A percentile compares a stretch with the other conserved stretches of the same genome.
These are phyloP conservation scores for Pangasianodon gigas DNA, from an alignment of 2,113 vertebrate species.

Conservation along the genomic window DNA sequence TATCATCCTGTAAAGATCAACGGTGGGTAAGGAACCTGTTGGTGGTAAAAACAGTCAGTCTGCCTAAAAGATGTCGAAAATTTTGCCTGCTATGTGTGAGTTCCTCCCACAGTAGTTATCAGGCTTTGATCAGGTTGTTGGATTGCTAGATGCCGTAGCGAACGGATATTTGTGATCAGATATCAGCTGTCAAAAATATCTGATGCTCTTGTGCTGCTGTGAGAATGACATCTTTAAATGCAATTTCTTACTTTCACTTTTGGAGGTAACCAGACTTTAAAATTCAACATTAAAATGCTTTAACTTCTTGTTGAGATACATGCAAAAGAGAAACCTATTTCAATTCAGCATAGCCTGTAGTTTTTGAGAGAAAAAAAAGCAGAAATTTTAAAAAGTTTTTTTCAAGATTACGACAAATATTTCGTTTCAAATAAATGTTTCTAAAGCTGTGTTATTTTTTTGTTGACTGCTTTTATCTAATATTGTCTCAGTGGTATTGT, in stretches of 20 bases:
- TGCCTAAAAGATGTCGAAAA: not conserved
- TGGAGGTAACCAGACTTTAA: not conserved
- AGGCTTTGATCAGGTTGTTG: not conserved
- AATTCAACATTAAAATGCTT: not conserved
- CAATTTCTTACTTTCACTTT: too few relatives aligned
- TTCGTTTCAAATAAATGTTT: too few relatives aligned
- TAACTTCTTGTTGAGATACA: not conserved
- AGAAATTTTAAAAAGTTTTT: not conserved
- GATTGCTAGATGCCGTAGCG: not conserved
- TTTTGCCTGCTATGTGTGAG: not conserved
- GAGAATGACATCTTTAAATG: not conserved
- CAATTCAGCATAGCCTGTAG: not conserved
- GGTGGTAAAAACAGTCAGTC: not conserved
- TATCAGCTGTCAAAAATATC: not conserved
- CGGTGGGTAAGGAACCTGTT: not conserved
- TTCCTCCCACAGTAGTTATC: not conserved
- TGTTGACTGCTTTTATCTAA: not conserved
- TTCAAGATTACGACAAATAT: too few relatives aligned
- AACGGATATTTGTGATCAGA: not conserved
- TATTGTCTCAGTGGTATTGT: not conserved
- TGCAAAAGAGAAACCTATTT: not conserved
- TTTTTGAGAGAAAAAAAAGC: not conserved
- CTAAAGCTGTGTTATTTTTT: not conserved
- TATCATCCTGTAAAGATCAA: not conserved
- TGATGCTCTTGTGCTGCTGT: not conserved